These are phyloP conservation scores for Cantharis rustica DNA, from an alignment of 2,888 invertebrate genomes.

Conservation along the genomic window DNA sequence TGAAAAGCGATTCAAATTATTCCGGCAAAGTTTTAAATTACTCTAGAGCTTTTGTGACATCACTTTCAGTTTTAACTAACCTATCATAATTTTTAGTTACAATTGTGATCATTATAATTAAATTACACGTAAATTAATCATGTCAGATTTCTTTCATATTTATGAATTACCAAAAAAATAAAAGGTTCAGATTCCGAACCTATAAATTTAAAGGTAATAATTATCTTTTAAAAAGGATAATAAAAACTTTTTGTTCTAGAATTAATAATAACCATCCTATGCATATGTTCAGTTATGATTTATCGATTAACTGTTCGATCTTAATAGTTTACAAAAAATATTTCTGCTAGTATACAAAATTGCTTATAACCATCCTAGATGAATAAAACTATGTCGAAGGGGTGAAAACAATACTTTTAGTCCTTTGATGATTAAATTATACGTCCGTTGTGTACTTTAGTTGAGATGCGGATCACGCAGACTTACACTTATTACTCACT, in stretches of 20 bases:
- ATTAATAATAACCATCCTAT: not conserved
- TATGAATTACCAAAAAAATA: not conserved
- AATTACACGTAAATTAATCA: not conserved
- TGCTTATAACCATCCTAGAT: not conserved
- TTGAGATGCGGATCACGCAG: not conserved
- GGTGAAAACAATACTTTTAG: not conserved
- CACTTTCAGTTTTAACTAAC: not conserved
- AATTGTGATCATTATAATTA: not conserved
- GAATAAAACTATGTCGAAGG: not conserved
- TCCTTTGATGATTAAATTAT: not conserved
- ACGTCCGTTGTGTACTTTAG: not conserved
- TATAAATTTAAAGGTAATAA: not conserved
- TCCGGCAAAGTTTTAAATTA: not conserved
- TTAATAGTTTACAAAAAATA: not conserved
- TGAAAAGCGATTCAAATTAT: constrained; percentile 32
- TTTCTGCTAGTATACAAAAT: too few relatives aligned
- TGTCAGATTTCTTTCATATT: not conserved
- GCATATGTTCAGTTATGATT: not conserved
- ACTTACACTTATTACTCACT: not conserved
- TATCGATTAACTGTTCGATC: not conserved
- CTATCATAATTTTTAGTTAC: not conserved
- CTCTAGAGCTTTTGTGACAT: not conserved
- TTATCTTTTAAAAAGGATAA: not conserved
- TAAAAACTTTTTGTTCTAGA: not conserved
- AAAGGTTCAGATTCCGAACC: not conserved